Percentiles rank a stretch among this genome's conserved stretches.
Evolutionary conservation across 2,888 invertebrate genomes (phyloP).

Genomic region (Patella pellucida): DNA sequence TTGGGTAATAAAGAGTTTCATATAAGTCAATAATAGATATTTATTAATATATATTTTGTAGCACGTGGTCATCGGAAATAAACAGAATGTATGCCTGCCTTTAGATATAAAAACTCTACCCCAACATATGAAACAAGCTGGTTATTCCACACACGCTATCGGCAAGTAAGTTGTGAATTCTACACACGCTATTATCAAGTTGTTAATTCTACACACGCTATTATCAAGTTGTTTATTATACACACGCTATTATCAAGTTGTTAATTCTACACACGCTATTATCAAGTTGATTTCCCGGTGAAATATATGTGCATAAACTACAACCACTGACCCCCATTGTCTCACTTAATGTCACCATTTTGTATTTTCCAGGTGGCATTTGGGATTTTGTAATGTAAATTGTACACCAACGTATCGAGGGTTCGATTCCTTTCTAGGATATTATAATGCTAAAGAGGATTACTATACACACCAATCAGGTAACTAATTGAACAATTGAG

Average conservation of each 20-base stretch:
- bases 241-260: neutral
- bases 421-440: constrained; percentile 71
- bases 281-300: too few relatives aligned
- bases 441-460: constrained; percentile 63
- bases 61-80: constrained; percentile 36
- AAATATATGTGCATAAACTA: too few relatives aligned
- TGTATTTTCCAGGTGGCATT: constrained; percentile 68
- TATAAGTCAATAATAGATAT: too few relatives aligned
- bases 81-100: constrained; percentile 39
- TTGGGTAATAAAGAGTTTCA: too few relatives aligned
- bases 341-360: neutral
- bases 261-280: neutral
- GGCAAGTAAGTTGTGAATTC: constrained; percentile 34
- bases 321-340: too few relatives aligned
- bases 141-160: constrained; percentile 45
- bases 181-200: neutral
- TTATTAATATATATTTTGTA: constrained; percentile 21
- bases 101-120: constrained; percentile 38
- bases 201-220: constrained; percentile 45
- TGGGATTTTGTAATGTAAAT: constrained; percentile 69
- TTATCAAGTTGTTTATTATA: constrained; percentile 30
- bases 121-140: constrained; percentile 36
- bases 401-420: constrained; percentile 70
- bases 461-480: constrained; percentile 51
- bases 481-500: neutral